Percentiles rank a stretch among this genome's conserved stretches.
phyloP scores from a whole-genome alignment of 2,797 vertebrate genomes.

The Poecilia wingei region DNA sequence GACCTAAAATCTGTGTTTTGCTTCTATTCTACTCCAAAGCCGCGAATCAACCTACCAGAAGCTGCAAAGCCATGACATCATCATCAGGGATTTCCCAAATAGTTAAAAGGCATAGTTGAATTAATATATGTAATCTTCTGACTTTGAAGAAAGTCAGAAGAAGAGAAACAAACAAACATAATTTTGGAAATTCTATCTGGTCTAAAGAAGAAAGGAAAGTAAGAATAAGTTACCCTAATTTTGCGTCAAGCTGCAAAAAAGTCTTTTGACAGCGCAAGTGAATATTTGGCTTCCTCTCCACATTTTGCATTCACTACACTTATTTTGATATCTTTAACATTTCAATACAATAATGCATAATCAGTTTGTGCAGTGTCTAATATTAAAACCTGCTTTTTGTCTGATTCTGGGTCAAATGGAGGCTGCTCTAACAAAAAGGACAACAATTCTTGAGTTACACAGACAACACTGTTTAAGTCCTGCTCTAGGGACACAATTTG shows the following conservation, averaged over 20 bases:
- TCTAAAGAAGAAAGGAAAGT: not conserved
- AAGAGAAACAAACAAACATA: not conserved
- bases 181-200: not conserved
- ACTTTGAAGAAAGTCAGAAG: not conserved
- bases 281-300: conserved; percentile 12
- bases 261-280: not conserved
- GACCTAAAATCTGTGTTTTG: not conserved
- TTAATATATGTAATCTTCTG: not conserved
- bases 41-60: not conserved
- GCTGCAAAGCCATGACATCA: not conserved
- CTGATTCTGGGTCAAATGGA: conserved; percentile 44
- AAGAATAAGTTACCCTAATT: not conserved
- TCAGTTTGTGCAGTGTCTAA: conserved; percentile 30
- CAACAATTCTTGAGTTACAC: conserved; percentile 71
- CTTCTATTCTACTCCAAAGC: not conserved
- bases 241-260: not conserved
- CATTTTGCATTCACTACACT: conserved; percentile 48
- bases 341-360: conserved; percentile 14
- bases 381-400: conserved; percentile 39
- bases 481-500: conserved; percentile 64
- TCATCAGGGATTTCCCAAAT: not conserved
- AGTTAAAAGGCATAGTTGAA: not conserved
- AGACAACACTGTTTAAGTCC: conserved; percentile 60
- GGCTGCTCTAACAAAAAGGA: conserved; percentile 52
- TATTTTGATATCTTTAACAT: conserved; percentile 28